Evolutionary conservation across 1,140 invertebrate species (phyloP).

Genomic region (Zaprionus capensis): DNA sequence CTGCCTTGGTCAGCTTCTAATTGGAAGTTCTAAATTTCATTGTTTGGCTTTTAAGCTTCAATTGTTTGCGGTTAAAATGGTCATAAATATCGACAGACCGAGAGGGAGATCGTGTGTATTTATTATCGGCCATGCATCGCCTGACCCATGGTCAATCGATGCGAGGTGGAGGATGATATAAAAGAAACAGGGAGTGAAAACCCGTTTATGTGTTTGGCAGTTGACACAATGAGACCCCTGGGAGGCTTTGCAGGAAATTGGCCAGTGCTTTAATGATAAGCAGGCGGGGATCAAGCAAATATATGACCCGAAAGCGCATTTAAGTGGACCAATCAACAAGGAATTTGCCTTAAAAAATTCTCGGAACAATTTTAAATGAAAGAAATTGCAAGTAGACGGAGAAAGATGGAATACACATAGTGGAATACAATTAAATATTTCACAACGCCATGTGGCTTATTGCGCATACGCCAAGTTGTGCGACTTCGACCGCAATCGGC

Average conservation of each 20-base stretch:
- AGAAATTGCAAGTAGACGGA: background rate
- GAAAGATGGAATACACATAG: background rate
- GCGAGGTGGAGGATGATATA: background rate
- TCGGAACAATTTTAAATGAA: background rate
- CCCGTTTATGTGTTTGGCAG: slow-evolving; percentile 43
- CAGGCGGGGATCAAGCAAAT: slow-evolving; percentile 23
- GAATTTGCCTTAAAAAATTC: slow-evolving; percentile 2
- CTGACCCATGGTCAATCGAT: slow-evolving; percentile 55
- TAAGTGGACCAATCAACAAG: background rate
- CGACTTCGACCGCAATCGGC: slow-evolving; percentile 18
- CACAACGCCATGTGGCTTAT: slow-evolving; percentile 9
- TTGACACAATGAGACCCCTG: slow-evolving; percentile 47
- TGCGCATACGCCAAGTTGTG: slow-evolving; percentile 26
- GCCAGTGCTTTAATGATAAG: slow-evolving; percentile 46
- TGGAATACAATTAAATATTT: background rate
- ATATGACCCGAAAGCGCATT: slow-evolving; percentile 18
- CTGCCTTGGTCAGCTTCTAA: slow-evolving; percentile 63
- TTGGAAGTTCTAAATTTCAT: slow-evolving; percentile 81
- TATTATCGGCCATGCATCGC: slow-evolving; percentile 38
- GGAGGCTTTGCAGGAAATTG: slow-evolving; percentile 41
- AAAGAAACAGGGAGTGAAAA: background rate
- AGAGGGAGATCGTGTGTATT: slow-evolving; percentile 46
- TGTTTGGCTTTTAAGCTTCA: slow-evolving; percentile 81
- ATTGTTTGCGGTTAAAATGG: slow-evolving; percentile 76
- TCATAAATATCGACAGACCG: slow-evolving; percentile 68